A percentile compares a stretch with the other conserved stretches of the same genome.
phyloP scores from a whole-genome alignment of 2,888 invertebrate genomes.

The Chymomyza caudatula region DNA sequence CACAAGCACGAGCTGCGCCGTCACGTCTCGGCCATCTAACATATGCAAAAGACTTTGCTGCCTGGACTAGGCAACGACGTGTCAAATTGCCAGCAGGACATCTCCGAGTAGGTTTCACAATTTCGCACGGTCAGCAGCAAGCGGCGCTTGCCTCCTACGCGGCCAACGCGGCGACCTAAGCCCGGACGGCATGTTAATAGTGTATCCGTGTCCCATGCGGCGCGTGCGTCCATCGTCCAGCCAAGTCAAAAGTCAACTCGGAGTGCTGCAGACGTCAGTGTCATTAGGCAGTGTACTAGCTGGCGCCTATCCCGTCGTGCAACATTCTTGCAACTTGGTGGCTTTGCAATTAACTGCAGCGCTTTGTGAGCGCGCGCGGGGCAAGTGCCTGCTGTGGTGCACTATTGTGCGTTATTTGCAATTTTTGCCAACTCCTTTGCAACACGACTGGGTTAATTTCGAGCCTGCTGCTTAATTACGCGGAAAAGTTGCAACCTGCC shows the following conservation, averaged over 20 bases:
- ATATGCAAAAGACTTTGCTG: not conserved
- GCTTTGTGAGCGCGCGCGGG: conserved; percentile 44
- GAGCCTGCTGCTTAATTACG: conserved; percentile 53
- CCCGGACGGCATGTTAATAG: not conserved
- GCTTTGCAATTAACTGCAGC: conserved; percentile 70
- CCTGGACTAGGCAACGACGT: conserved; percentile 23
- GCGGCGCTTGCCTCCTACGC: conserved; percentile 6
- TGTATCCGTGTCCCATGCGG: conserved; percentile 42
- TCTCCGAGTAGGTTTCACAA: conserved; percentile 20
- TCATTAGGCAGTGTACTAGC: conserved; percentile 49
- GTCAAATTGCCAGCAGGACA: conserved; percentile 63
- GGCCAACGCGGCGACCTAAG: conserved; percentile 4
- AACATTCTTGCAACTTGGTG: conserved; percentile 52
- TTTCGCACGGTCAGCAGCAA: conserved; percentile 54
- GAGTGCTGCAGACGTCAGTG: conserved; percentile 37
- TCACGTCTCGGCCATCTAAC: not conserved
- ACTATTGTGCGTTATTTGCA: conserved; percentile 24
- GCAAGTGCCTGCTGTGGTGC: conserved; percentile 44
- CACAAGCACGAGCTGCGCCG: conserved; percentile 53
- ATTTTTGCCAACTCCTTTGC: conserved; percentile 57
- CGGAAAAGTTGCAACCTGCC: conserved; percentile 30
- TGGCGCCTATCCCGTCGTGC: conserved; percentile 66
- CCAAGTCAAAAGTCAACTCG: conserved; percentile 8
- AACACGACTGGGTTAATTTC: not conserved
- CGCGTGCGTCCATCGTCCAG: conserved; percentile 23